phyloP scores from a whole-genome alignment of 2,113 vertebrate genomes.

The Lepus timidus region DNA sequence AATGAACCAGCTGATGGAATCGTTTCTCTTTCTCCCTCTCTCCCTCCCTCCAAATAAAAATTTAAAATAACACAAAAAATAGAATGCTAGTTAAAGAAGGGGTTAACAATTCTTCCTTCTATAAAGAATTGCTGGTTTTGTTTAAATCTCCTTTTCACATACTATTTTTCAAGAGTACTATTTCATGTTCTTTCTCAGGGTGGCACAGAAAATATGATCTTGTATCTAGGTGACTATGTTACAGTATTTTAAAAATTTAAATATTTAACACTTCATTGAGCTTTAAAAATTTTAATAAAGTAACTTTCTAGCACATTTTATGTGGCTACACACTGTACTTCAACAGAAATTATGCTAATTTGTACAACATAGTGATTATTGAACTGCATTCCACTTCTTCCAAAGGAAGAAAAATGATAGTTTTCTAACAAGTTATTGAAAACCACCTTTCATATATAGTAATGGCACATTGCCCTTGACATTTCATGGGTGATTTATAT shows the following conservation, averaged over 20 bases:
- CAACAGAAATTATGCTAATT: constrained; percentile 37
- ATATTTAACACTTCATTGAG: constrained; percentile 20
- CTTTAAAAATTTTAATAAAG: constrained; percentile 64
- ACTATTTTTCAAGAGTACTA: constrained; percentile 1
- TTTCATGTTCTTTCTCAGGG: constrained; percentile 42
- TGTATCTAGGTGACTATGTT: constrained; percentile 30
- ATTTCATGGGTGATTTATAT: constrained; percentile 29
- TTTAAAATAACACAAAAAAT: neutral
- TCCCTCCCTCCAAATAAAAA: too few species aligned
- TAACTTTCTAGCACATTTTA: constrained; percentile 35
- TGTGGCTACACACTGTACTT: neutral
- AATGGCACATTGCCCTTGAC: neutral
- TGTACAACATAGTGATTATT: constrained; percentile 36
- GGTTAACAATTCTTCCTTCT: constrained; percentile 22
- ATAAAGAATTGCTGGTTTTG: neutral
- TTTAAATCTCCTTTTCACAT: neutral
- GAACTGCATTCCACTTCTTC: constrained; percentile 18
- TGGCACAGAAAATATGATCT: constrained; percentile 28
- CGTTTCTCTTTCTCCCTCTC: too few species aligned
- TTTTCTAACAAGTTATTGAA: constrained; percentile 43
- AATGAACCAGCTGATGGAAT: too few species aligned
- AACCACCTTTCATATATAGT: neutral
- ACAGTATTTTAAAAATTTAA: neutral
- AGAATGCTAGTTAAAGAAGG: neutral
- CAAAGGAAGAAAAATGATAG: constrained; percentile 10